Evolutionary conservation across 2,113 vertebrate species (phyloP), one percentile per base, ranked within the genome.

Genomic region (Lutjanus erythropterus): DNA sequence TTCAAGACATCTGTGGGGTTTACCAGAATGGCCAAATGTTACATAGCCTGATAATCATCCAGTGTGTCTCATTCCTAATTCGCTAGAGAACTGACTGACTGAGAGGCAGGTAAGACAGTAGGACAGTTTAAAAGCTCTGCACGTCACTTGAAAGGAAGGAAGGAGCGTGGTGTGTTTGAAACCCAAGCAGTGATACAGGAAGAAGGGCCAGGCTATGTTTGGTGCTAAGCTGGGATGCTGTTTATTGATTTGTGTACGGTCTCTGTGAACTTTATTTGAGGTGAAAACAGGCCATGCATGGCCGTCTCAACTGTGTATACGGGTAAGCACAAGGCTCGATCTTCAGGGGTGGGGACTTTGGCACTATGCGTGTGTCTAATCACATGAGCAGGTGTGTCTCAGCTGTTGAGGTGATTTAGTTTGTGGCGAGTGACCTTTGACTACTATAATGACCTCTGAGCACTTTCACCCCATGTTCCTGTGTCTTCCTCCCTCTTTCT

Each of bases 211-310:
- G 67, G 35, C 29, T 35, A 53, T 90, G 90, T 92, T 87, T 91
- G 84, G 71, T 87, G 78, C 85, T 73, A 84, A 85, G 88, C 90
- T 79, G 6, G 42, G 78, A 75, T 27, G 61, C 33, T 92, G 89
- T 92, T 90, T 92, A 84, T 74, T 85, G 84, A 82, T 86, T 83
- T 92, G 85, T 90, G 83, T 89, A 89, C 21, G 27, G 78, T 83
- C 67, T 88, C 72, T 91, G 81, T 91, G 78, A 88, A 89, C 86
- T 86, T 91, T 93, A 90, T 94, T 93, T 91, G 61, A 88, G 84
- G 89, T 93, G 89, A 88, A 88, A 94, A 94, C 93, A 93, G 88
- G 86, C 88, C 88, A 89, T 79, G 87, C 86, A 12, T 85, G 64
- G 76, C 71, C 60, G 35, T 73, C 79, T 81, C 19, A 59, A 46